Base-by-base conservation (phyloP, 2,113 vertebrate genomes). In the Excalfactoria chinensis region DNA sequence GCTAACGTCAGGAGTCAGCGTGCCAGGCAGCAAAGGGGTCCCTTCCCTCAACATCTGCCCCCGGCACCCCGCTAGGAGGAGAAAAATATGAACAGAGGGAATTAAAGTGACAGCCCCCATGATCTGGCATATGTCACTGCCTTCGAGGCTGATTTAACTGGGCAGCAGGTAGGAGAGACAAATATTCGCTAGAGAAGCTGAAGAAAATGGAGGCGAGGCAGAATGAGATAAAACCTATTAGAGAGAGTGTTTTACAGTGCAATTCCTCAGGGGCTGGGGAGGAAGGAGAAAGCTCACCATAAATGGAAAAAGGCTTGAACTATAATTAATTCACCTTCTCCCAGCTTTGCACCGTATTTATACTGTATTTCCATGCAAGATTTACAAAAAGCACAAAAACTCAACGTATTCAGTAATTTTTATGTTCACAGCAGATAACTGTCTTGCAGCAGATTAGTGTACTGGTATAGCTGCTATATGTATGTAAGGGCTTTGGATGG, bases 131-230 rank as follows among this genome's bases (percentile, higher is more conserved):
- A 89, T 95, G 95, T 96, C 91, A 95, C 75, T 88, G 82, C 89
- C 91, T 95, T 82, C 15, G 5, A 95, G 91, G 89, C 89, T 90
- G 93, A 95, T 95, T 78, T 74, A 89, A 88, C 93, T 66, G 87
- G 94, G 79, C 94, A 89, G 93, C 96, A 96, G 96, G 96, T 96
- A 96, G 87, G 71, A 88, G 91, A 95, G 94, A 93, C 85, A 95
- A 93, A 95, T 96, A 96, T 75, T 88, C 91, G 28, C 72, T 23
- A 81, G 53, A 93, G 79, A 66, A 95, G 48, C 78, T 86, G 82
- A 69, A 62, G 74, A 91, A 95, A 96, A 93, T 91, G 85, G 87
- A 91, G 93, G 82, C 55, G 59, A 89, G 69, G 41, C 88, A 75
- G 88, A 88, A 91, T 53, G 85, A 96, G 93, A 96, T 91, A 95